phyloP scores from a whole-genome alignment of 1,140 invertebrate species.

The Ridgeia piscesae region DNA sequence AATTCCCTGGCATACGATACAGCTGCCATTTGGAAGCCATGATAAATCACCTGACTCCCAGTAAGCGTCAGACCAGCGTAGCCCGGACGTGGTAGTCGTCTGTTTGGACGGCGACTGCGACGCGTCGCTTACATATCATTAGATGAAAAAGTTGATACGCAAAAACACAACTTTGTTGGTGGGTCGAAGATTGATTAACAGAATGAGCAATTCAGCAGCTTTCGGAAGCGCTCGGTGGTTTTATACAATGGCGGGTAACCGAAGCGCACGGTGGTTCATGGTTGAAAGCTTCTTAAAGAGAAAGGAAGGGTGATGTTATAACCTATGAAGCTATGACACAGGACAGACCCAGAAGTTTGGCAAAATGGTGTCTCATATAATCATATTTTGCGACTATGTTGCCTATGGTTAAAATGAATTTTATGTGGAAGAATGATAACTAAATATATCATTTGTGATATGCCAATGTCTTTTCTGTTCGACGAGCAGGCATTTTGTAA shows the following conservation, averaged over 20 bases:
- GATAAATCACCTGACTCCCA: background rate
- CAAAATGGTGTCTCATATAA: too few relatives aligned
- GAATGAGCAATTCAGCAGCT: background rate
- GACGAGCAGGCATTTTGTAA: background rate
- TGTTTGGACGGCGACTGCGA: background rate
- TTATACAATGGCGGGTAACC: background rate
- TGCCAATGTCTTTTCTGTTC: background rate
- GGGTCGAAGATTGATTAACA: background rate
- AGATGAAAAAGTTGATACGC: background rate
- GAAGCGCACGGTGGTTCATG: background rate
- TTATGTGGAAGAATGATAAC: background rate
- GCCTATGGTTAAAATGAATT: background rate
- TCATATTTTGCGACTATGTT: too few relatives aligned
- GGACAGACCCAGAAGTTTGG: background rate
- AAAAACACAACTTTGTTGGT: background rate
- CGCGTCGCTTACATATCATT: background rate
- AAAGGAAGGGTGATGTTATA: background rate
- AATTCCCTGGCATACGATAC: background rate
- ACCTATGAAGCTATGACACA: background rate
- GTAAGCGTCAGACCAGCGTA: background rate
- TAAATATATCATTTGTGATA: background rate
- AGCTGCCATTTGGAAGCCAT: background rate
- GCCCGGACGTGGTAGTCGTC: background rate
- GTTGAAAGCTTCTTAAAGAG: background rate
- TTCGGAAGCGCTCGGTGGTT: background rate